phyloP scores from a whole-genome alignment of 2,797 vertebrate species.

The Falco peregrinus region DNA sequence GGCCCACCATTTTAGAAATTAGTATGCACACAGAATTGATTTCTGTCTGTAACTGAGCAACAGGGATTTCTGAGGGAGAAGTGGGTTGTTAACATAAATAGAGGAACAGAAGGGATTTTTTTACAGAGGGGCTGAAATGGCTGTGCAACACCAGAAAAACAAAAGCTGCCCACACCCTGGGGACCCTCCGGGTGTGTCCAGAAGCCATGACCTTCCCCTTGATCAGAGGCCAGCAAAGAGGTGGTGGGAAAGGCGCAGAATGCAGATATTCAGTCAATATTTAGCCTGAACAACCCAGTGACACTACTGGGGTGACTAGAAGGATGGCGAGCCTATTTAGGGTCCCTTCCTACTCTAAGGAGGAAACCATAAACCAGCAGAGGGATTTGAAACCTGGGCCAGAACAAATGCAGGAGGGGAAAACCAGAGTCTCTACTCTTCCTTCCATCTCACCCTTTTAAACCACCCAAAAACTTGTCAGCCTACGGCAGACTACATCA shows the following conservation, averaged over 20 bases:
- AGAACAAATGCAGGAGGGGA: background rate
- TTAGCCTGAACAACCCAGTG: background rate
- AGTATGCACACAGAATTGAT: background rate
- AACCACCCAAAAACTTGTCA: background rate
- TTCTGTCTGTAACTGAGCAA: constrained; percentile 31
- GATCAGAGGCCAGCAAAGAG: background rate
- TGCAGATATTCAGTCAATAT: background rate
- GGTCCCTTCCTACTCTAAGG: background rate
- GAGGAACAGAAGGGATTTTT: background rate
- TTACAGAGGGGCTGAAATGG: background rate
- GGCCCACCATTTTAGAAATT: background rate
- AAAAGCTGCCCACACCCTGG: background rate
- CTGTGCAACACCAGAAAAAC: background rate
- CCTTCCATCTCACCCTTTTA: background rate
- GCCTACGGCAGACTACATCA: background rate
- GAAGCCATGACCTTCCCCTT: background rate
- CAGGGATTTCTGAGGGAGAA: background rate
- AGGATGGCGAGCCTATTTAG: background rate
- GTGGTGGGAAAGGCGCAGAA: background rate
- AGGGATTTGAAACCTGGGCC: background rate
- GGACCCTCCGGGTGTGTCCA: background rate
- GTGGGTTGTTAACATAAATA: background rate
- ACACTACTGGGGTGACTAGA: background rate
- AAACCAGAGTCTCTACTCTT: background rate
- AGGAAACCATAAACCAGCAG: background rate